Evolutionary conservation across 2,888 invertebrate species (phyloP), one percentile per base, ranked within the genome.

Genomic region (Eupithecia pulchellata): DNA sequence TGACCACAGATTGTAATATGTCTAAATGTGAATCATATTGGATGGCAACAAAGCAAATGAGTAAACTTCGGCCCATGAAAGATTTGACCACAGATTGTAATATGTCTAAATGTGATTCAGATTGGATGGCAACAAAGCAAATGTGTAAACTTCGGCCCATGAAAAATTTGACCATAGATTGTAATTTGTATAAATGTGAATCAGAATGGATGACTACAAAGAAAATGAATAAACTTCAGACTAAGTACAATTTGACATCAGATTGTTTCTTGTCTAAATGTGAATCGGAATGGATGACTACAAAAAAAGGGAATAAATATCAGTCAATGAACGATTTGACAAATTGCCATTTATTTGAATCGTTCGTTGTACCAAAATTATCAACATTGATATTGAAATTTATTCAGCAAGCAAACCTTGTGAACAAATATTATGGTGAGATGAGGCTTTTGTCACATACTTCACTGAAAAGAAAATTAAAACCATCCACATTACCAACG

Each of bases 401-500:
- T 55, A 65, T 77, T 9, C 69, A 74, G 66, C 60, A 72, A 17
- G 67, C 34, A 64, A 64, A 69, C 20, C 57, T 67, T n/a, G 4
- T 73, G 1, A 69, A 32, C 13, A 65, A 27, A 61, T 64, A 61
- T 64, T 52, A 39, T 13, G 20, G 11, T 34, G 20, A 30, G 4
- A 29, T 17, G 6, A 68, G 17, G 30, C 63, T 29, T 11, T 25
- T 42, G 42, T 55, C 62, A 57, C 55, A 30, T 29, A 65, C 55
- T 39, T 64, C 61, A 55, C 63, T 72, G 6, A 77, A 77, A 25
- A 69, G 77, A 14, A 77, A 76, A 68, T 67, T 68, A 52, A 32
- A 57, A 11, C 42, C 64, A 65, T 13, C 64, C 0, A 29, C 11
- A 63, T 4, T n/a, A 5, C 57, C 69, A 11, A 32, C 63, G 20